phyloP scores from a whole-genome alignment of 1,140 invertebrate species.

The Bemisia tabaci region DNA sequence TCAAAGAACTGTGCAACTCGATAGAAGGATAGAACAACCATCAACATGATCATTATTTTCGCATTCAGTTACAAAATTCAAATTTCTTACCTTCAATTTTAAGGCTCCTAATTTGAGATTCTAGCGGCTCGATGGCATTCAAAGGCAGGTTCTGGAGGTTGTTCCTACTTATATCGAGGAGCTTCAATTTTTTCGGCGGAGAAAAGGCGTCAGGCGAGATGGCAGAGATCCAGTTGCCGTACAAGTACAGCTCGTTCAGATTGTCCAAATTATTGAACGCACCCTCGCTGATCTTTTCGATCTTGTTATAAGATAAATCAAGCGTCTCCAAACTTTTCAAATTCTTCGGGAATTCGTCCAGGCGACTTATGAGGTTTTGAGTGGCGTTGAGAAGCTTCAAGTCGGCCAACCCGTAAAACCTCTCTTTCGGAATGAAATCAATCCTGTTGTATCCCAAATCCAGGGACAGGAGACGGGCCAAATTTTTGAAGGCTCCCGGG shows the following conservation, averaged over 20 bases:
- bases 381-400: constrained; percentile 65
- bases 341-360: constrained; percentile 70
- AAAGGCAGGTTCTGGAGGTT: constrained; percentile 65
- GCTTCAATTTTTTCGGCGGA: constrained; percentile 57
- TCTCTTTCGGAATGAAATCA: constrained; percentile 69
- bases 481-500: constrained; percentile 63
- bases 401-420: constrained; percentile 59
- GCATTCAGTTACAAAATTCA: too few relatives aligned
- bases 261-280: constrained; percentile 60
- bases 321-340: constrained; percentile 58
- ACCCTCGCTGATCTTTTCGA: constrained; percentile 56
- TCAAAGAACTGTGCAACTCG: too few relatives aligned
- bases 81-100: constrained; percentile 64
- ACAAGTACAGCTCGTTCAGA: constrained; percentile 58
- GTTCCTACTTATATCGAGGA: constrained; percentile 73
- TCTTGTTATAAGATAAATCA: constrained; percentile 71
- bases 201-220: constrained; percentile 65
- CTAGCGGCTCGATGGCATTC: constrained; percentile 57
- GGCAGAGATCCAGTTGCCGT: constrained; percentile 65
- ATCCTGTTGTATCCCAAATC: constrained; percentile 73
- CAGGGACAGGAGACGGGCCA: constrained; percentile 59
- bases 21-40: too few relatives aligned
- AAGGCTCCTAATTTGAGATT: constrained; percentile 63
- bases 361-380: constrained; percentile 61
- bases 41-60: too few relatives aligned